Conservation (phyloP, 2,797 vertebrate species). For the Hemitrygon akajei region DNA sequence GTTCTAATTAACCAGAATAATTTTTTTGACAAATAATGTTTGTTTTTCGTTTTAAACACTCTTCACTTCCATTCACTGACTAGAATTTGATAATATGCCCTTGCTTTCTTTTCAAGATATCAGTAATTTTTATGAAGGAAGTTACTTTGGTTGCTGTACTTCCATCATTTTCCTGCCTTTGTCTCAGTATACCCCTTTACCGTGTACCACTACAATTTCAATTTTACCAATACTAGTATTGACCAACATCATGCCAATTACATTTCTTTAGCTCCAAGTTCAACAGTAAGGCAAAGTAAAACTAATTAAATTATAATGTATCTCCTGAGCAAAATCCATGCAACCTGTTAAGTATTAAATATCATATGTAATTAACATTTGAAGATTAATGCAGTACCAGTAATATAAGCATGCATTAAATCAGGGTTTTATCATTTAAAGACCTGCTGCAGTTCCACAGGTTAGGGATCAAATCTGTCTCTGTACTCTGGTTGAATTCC, state of each 20-base stretch:
- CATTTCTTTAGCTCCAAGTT: too few species aligned
- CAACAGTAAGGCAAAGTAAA: too few species aligned
- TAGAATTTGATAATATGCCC: background rate
- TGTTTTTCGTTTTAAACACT: background rate
- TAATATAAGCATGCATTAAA: background rate
- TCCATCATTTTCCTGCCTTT: background rate
- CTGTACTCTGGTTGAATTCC: too few species aligned
- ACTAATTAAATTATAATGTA: too few species aligned
- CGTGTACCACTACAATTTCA: too few species aligned
- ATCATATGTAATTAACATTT: background rate
- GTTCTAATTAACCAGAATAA: background rate
- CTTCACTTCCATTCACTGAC: background rate
- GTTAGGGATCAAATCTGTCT: background rate
- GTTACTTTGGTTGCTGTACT: background rate
- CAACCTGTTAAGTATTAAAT: background rate
- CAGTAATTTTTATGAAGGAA: background rate
- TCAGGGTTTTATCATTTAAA: background rate
- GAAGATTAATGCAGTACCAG: background rate
- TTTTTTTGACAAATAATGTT: constrained; percentile 8
- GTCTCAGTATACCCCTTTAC: background rate
- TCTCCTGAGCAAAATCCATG: too few species aligned
- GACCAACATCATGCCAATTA: too few species aligned
- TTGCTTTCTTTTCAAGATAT: background rate
- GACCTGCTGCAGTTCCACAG: background rate
- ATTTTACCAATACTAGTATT: too few species aligned